These are phyloP conservation scores for Thalpophila matura DNA, from an alignment of 2,888 invertebrate genomes.

Conservation along the genomic window DNA sequence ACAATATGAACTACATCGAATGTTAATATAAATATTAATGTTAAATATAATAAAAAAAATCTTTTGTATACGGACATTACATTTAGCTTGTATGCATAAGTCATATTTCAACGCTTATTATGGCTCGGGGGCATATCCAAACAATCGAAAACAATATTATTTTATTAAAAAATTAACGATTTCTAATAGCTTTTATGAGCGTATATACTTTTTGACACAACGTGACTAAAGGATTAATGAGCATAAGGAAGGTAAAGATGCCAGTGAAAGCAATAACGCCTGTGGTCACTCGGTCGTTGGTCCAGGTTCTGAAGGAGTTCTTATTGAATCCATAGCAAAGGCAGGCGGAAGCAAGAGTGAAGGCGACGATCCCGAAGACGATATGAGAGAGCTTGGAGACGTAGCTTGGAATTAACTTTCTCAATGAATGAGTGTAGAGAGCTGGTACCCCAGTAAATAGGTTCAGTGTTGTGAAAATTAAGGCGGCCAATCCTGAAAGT, in stretches of 20 bases:
- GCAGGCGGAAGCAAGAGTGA: conserved; percentile 68
- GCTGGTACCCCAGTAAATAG: conserved; percentile 72
- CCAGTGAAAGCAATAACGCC: conserved; percentile 70
- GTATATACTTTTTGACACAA: conserved; percentile 66
- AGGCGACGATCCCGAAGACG: conserved; percentile 73
- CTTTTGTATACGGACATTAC: no score
- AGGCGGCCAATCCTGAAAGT: conserved; percentile 72
- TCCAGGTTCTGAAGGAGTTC: conserved; percentile 71
- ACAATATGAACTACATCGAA: no score
- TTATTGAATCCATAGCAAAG: conserved; percentile 79
- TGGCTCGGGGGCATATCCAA: neutral
- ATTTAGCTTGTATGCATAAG: no score
- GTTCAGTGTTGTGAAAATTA: conserved; percentile 72
- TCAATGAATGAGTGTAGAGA: conserved; percentile 70
- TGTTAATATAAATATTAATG: no score
- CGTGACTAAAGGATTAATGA: conserved; percentile 73
- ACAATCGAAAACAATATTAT: neutral
- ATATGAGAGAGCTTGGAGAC: conserved; percentile 73
- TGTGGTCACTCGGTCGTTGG: conserved; percentile 60
- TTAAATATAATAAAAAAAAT: no score
- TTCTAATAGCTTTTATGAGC: conserved; percentile 28
- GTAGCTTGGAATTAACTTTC: conserved; percentile 64
- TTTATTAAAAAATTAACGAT: conserved; percentile 23
- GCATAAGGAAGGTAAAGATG: conserved; percentile 70
- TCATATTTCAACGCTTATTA: neutral